Evolutionary conservation across 1,140 invertebrate genomes (phyloP).

Genomic region (Bradynema listronoti): DNA sequence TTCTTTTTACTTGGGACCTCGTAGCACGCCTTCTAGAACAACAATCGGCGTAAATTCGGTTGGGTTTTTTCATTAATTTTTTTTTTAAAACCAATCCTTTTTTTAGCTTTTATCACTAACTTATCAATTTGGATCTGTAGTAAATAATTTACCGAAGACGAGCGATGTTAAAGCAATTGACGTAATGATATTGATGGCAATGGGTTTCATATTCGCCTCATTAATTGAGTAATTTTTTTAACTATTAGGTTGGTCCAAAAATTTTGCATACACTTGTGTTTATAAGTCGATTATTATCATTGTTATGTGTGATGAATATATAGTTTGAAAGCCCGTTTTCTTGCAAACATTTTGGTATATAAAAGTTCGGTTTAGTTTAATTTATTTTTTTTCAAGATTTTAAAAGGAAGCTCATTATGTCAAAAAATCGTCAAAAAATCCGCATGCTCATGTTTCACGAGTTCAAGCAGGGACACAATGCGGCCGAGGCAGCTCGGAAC

Average conservation of each 20-base stretch:
- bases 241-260: neutral
- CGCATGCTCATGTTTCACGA: no score
- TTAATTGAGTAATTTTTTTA: neutral
- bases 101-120: slow-evolving; percentile 46
- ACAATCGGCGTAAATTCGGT: slow-evolving; percentile 56
- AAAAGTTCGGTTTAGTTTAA: neutral
- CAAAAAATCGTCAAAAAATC: no score
- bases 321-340: neutral
- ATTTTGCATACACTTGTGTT: neutral
- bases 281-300: neutral
- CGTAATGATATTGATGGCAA: slow-evolving; percentile 55
- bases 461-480: no score
- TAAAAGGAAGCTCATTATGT: neutral
- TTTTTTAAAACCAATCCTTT: slow-evolving; percentile 2
- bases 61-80: slow-evolving; percentile 20
- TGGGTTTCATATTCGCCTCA: slow-evolving; percentile 43
- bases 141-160: slow-evolving; percentile 56
- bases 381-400: neutral
- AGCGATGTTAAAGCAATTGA: slow-evolving; percentile 57
- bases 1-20: slow-evolving; percentile 53
- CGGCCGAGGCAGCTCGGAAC: no score
- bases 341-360: neutral
- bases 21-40: slow-evolving; percentile 55
- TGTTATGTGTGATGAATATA: neutral
- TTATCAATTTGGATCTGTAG: slow-evolving; percentile 55